A percentile compares a stretch with the other conserved stretches of the same genome.
phyloP scores from a whole-genome alignment of 1,140 invertebrate species.

The Chlorops oryzae region DNA sequence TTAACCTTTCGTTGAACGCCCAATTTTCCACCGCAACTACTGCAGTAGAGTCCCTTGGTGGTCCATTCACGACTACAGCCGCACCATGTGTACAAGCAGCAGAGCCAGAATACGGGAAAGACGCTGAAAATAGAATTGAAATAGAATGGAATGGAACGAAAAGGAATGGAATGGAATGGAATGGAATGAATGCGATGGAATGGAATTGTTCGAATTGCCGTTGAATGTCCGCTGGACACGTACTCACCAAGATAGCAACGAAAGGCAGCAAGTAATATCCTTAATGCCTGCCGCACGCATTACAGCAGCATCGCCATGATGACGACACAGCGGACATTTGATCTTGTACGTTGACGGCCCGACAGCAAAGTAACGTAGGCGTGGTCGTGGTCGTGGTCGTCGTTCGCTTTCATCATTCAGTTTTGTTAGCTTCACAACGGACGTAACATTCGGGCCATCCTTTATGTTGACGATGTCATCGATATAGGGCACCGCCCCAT shows the following conservation, averaged over 20 bases:
- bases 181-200: too few relatives aligned
- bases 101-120: constrained; percentile 41
- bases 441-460: too few relatives aligned
- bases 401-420: constrained; percentile 8
- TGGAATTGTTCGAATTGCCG: too few relatives aligned
- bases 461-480: constrained; percentile 25
- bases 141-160: too few relatives aligned
- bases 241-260: constrained; percentile 36
- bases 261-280: constrained; percentile 34
- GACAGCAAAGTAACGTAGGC: constrained; percentile 32
- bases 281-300: constrained; percentile 38
- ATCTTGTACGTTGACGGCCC: constrained; percentile 38
- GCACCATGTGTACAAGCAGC: constrained; percentile 41
- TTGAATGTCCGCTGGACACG: too few relatives aligned
- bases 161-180: neutral
- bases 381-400: constrained; percentile 20
- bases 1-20: constrained; percentile 36
- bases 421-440: constrained; percentile 13
- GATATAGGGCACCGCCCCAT: constrained; percentile 31
- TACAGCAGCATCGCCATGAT: constrained; percentile 37
- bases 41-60: constrained; percentile 41
- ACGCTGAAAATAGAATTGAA: constrained; percentile 19
- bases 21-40: constrained; percentile 38
- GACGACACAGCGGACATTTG: constrained; percentile 33
- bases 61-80: constrained; percentile 44